A percentile compares a stretch with the other conserved stretches of the same genome.
Conservation (phyloP, 2,888 invertebrate genomes). For the Tortrix viridana region DNA sequence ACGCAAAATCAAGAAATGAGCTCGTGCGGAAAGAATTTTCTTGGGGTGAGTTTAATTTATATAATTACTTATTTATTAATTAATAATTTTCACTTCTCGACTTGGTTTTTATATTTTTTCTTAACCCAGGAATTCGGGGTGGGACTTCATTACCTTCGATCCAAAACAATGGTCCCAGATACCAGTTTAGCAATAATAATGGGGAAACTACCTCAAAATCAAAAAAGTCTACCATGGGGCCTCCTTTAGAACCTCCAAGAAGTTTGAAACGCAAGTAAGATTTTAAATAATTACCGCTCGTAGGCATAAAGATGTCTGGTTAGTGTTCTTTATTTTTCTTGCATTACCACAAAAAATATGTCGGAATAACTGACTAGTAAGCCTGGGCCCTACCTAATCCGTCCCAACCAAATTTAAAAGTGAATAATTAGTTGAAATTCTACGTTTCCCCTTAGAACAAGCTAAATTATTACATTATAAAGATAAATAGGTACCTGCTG, state of each 20-base stretch:
- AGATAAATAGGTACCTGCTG: too few relatives aligned
- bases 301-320: too few relatives aligned
- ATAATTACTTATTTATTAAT: not conserved
- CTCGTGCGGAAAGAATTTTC: conserved; percentile 64
- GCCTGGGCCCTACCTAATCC: too few relatives aligned
- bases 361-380: too few relatives aligned
- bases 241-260: conserved; percentile 62
- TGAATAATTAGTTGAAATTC: too few relatives aligned
- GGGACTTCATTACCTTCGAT: conserved; percentile 51
- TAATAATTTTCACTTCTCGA: not conserved
- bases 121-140: conserved; percentile 63
- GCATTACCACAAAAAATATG: too few relatives aligned
- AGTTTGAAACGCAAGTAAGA: conserved; percentile 67
- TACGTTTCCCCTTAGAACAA: too few relatives aligned
- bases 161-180: conserved; percentile 60
- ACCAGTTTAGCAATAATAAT: conserved; percentile 57
- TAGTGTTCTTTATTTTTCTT: too few relatives aligned
- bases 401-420: too few relatives aligned
- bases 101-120: conserved; percentile 11
- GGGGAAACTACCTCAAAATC: conserved; percentile 45
- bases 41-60: conserved; percentile 51
- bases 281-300: too few relatives aligned
- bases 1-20: conserved; percentile 55
- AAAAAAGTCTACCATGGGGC: conserved; percentile 67
- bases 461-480: too few relatives aligned